Conservation (phyloP, 2,113 vertebrate species). For the Chloropsis hardwickii region DNA sequence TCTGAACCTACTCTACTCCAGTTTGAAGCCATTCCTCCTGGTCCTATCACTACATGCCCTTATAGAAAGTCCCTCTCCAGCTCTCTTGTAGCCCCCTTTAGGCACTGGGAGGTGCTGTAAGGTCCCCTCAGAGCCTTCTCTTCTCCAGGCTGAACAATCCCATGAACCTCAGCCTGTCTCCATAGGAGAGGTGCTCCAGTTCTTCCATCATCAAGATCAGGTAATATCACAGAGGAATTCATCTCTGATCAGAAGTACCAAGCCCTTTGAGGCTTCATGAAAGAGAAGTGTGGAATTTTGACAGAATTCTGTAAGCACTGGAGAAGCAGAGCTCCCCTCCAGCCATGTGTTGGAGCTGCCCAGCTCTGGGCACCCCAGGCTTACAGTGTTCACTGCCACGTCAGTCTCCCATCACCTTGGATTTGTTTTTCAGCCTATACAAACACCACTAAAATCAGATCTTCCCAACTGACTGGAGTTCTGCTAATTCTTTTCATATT, state of each 20-base stretch:
- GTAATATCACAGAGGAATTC: not conserved
- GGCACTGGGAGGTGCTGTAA: not conserved
- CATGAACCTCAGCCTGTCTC: not conserved
- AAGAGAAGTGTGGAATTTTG: not conserved
- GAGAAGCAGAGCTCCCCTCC: not conserved
- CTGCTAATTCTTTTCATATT: not conserved
- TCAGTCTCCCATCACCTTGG: not conserved
- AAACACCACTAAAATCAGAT: not conserved
- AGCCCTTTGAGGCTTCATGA: not conserved
- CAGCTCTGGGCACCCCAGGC: not conserved
- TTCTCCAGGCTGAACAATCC: not conserved
- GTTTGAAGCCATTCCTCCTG: not conserved
- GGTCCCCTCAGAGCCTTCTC: not conserved
- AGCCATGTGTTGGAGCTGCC: rapidly evolving
- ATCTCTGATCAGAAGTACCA: not conserved
- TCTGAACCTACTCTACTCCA: not conserved
- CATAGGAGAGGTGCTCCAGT: not conserved
- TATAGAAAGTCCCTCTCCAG: not conserved
- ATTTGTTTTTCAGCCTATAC: not conserved
- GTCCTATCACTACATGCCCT: not conserved
- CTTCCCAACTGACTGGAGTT: not conserved
- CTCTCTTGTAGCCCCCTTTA: not conserved
- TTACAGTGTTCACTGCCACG: not conserved
- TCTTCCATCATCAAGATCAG: rapidly evolving
- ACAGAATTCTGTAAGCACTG: not conserved